Evolutionary conservation across 2,113 vertebrate genomes (phyloP), one percentile per base, ranked within the genome.

Genomic region (Lepisosteus osseus): DNA sequence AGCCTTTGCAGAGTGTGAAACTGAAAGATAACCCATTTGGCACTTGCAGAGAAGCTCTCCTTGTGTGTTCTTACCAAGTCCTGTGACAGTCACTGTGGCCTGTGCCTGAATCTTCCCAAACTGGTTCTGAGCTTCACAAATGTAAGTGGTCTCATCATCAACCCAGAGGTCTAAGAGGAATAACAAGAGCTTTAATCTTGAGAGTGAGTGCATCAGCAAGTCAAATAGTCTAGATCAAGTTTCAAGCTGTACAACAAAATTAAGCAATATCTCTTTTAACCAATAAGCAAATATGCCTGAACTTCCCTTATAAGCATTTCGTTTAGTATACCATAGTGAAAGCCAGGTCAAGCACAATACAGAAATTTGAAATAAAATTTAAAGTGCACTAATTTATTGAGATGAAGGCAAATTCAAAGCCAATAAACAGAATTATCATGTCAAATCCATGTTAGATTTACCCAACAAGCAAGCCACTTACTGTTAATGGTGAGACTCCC

Each of bases 111-210:
- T 93, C 80, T 80, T 95, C 6, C 97, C 97, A 91, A 99, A 99
- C 72, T 93, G 94, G 80, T 99, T 99, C 79, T 94, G 92, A 72
- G 95, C 97, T 83, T 98, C 95, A 89, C 97, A 99, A 41, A 96
- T 40, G 0, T 97, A 99, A 4, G 86, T 88, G 2, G 87, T 92
- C 72, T 95, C 94, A 87, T 99, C 96, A 29, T 85, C 95, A 69
- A 98, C 91, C 96, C 95, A 98, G 42, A 99, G 78, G 74, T 92
- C 97, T 99, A 17, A 73, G 67, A 76, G 73, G 44, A 12, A 6
- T 69, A 62, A 71, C 29, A 54, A 41, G 14, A 76, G 14, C 62
- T 13, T 6, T 12, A 42, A 67, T 45, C 12, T 12, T n/a, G 12
- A 68, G 7, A 54, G 29, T 57, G 54, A 54, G 40, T 9, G 7